Conservation (phyloP, 2,888 invertebrate genomes). For the Drepana falcataria region DNA sequence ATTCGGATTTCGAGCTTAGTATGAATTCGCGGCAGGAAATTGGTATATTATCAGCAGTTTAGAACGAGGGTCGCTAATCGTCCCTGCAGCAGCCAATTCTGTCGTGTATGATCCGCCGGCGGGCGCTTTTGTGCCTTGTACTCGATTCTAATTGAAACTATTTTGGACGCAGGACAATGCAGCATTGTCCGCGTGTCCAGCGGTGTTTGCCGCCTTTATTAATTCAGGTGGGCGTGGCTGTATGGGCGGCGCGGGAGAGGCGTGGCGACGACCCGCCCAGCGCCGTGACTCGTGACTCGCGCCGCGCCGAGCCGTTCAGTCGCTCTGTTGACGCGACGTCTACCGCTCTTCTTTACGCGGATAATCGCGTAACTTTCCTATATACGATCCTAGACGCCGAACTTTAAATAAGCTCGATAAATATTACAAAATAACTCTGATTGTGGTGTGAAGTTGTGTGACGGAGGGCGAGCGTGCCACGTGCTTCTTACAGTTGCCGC, state of each 20-base stretch:
- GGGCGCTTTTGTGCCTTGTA: slow-evolving; percentile 66
- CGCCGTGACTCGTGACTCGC: slow-evolving; percentile 42
- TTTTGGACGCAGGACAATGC: slow-evolving; percentile 75
- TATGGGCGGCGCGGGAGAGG: slow-evolving; percentile 52
- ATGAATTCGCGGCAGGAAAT: slow-evolving; percentile 7
- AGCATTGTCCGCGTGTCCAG: slow-evolving; percentile 76
- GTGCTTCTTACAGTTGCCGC: slow-evolving; percentile 34
- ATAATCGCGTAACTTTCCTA: slow-evolving; percentile 40
- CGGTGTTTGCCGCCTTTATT: slow-evolving; percentile 76
- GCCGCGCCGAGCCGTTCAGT: slow-evolving; percentile 44
- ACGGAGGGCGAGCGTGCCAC: slow-evolving; percentile 27
- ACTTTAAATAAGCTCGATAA: background rate
- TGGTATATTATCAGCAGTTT: slow-evolving; percentile 19
- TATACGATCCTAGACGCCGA: slow-evolving; percentile 32
- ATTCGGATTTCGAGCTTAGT: background rate
- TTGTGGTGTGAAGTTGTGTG: slow-evolving; percentile 29
- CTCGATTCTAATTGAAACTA: slow-evolving; percentile 77
- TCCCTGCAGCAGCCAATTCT: slow-evolving; percentile 66
- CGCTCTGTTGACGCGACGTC: slow-evolving; percentile 64
- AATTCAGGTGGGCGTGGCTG: slow-evolving; percentile 71
- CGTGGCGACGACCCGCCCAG: slow-evolving; percentile 29
- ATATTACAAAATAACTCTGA: slow-evolving; percentile 5
- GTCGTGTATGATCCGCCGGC: slow-evolving; percentile 60
- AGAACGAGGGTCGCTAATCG: slow-evolving; percentile 44
- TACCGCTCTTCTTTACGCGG: slow-evolving; percentile 52